A percentile compares a stretch with the other conserved stretches of the same genome.
These are phyloP conservation scores for Scaptomyza tumidula DNA, from an alignment of 2,888 invertebrate species.

Conservation along the genomic window DNA sequence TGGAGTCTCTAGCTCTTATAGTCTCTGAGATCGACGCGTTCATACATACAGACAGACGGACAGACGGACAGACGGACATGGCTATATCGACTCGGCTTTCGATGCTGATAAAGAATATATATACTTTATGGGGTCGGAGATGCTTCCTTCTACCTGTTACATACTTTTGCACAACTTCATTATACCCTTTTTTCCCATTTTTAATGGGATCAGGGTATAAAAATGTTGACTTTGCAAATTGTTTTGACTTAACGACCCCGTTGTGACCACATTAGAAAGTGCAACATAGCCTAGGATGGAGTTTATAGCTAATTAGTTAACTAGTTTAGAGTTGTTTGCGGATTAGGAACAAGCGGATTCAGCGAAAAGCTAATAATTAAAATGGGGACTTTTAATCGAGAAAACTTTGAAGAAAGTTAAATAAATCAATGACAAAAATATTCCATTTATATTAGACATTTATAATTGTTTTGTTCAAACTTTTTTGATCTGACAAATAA, in stretches of 20 bases:
- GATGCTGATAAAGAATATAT: too few species aligned
- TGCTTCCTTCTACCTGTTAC: too few species aligned
- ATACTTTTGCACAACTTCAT: too few species aligned
- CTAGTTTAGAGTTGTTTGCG: constrained; percentile 5
- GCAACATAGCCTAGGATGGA: constrained; percentile 39
- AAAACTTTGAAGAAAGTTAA: neutral
- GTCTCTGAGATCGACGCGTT: too few species aligned
- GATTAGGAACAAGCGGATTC: neutral
- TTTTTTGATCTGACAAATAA: neutral
- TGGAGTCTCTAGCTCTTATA: too few species aligned
- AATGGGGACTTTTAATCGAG: neutral
- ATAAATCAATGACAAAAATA: neutral
- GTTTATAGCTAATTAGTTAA: constrained; percentile 49
- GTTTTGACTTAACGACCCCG: constrained; percentile 51
- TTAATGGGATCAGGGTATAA: too few species aligned
- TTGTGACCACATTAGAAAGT: constrained; percentile 69
- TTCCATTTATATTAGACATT: neutral
- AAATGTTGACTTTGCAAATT: too few species aligned
- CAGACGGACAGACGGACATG: too few species aligned
- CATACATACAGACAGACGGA: too few species aligned
- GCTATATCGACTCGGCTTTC: too few species aligned
- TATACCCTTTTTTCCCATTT: too few species aligned
- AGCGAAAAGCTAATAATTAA: constrained; percentile 5
- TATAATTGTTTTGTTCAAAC: neutral
- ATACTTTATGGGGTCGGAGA: too few species aligned